Evolutionary conservation across 2,888 invertebrate genomes (phyloP), one percentile per base, ranked within the genome.

Genomic region (Protonemura montana): DNA sequence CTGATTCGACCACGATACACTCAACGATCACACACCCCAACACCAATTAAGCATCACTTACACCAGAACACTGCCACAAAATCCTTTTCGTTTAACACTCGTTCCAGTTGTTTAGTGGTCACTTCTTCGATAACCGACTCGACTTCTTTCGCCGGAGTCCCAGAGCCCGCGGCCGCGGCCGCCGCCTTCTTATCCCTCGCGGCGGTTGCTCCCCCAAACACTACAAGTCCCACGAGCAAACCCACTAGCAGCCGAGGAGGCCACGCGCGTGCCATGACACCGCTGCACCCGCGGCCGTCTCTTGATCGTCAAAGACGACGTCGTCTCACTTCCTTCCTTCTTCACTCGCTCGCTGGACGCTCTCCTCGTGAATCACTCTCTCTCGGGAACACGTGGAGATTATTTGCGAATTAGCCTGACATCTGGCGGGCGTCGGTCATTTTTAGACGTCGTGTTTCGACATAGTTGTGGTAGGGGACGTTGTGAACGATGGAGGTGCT

Each of bases 31-130:
- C 85, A 77, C 30, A 86, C 85, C 41, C 82, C 41, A 29, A 35
- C 41, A 85, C 80, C 13, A 7, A 76, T 82, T 1, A 41, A 82
- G 6, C 86, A 30, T 35, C 93, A 97, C 97, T 97, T 96, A 98
- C 97, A 98, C 97, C 97, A 98, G 93, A 96, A 97, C 93, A 97
- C 97, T 92, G 97, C 97, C 92, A 98, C 97, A 94, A 96, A 97
- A 93, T 97, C 97, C 94, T 97, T 97, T 90, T 97, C 97, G 92
- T 95, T 94, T 92, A 98, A 94, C 90, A 97, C 94, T 91, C 96
- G 95, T 92, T 97, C 97, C 93, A 97, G 94, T 93, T 97, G 97
- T 93, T 97, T 97, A 91, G 96, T 95, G 92, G 96, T 97, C 93
- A 97, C 97, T 93, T 97, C 97, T 93, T 97, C 97, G 93, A 97